Percentiles rank a stretch among this genome's conserved stretches.
Conservation (phyloP, 2,797 vertebrate genomes). For the Diplodus puntazzo region DNA sequence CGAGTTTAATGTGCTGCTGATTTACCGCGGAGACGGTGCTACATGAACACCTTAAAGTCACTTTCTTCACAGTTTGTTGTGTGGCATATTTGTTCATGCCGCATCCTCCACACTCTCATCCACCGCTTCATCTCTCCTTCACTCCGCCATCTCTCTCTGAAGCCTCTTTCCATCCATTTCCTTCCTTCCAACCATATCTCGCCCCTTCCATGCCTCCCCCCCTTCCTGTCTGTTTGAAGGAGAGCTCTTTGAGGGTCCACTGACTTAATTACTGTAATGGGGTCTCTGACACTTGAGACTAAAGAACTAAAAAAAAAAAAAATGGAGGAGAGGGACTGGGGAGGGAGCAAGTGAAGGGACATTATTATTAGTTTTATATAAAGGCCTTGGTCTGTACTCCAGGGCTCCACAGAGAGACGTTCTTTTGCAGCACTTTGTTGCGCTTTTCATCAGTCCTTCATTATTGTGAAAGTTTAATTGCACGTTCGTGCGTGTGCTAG, state of each 20-base stretch:
- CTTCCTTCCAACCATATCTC: slow-evolving; percentile 62
- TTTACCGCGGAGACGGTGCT: slow-evolving; percentile 24
- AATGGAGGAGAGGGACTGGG: slow-evolving; percentile 44
- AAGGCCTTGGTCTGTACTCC: slow-evolving; percentile 43
- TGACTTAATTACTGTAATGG: slow-evolving; percentile 85
- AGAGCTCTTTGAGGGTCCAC: slow-evolving; percentile 77
- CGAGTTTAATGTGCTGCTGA: slow-evolving; percentile 38
- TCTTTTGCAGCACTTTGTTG: slow-evolving; percentile 56
- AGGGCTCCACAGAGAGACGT: slow-evolving; percentile 50
- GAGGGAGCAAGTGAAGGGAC: slow-evolving; percentile 56
- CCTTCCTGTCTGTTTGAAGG: slow-evolving; percentile 63
- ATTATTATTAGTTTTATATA: slow-evolving; percentile 72
- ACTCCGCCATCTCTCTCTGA: slow-evolving; percentile 48
- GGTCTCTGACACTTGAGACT: slow-evolving; percentile 82
- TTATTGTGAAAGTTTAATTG: slow-evolving; percentile 69
- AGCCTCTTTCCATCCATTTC: slow-evolving; percentile 62
- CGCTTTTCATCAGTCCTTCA: slow-evolving; percentile 58
- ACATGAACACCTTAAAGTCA: slow-evolving; percentile 38
- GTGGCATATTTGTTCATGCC: slow-evolving; percentile 35
- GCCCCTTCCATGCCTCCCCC: slow-evolving; percentile 51
- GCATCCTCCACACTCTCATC: slow-evolving; percentile 36
- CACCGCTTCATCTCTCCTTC: slow-evolving; percentile 50
- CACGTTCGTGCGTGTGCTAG: slow-evolving; percentile 11
- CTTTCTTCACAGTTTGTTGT: slow-evolving; percentile 25
- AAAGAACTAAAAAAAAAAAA: slow-evolving; percentile 69